phyloP scores from a whole-genome alignment of 2,113 vertebrate species.

The Burhinus oedicnemus region DNA sequence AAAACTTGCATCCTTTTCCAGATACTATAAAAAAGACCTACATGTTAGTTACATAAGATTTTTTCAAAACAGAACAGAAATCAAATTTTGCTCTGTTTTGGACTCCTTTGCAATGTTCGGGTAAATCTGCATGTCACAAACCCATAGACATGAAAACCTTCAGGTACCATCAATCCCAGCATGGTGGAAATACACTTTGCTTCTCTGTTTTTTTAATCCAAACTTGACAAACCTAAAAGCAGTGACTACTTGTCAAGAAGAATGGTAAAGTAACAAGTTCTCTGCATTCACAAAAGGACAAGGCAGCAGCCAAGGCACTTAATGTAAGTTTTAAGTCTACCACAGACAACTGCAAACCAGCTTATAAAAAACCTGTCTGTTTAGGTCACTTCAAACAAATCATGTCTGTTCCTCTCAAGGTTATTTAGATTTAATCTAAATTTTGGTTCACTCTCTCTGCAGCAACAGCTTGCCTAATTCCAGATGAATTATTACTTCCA shows the following conservation, averaged over 20 bases:
- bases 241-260: neutral
- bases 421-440: neutral
- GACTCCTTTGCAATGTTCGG: neutral
- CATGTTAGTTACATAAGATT: neutral
- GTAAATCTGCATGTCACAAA: neutral
- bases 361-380: neutral
- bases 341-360: neutral
- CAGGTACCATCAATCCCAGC: neutral
- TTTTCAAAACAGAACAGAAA: neutral
- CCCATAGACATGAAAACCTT: accelerated
- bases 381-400: neutral
- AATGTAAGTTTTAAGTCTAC: neutral
- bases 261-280: neutral
- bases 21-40: neutral
- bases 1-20: neutral
- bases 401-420: neutral
- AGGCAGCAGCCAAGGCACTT: neutral
- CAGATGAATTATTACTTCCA: neutral
- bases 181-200: neutral
- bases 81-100: neutral
- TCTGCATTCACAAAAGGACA: neutral
- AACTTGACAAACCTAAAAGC: neutral
- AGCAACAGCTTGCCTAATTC: neutral
- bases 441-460: neutral
- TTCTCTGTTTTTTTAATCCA: neutral